Percentiles rank a stretch among this genome's conserved stretches.
Conservation (phyloP, 2,888 invertebrate species). For the Scelioninae gen. 1 region DNA sequence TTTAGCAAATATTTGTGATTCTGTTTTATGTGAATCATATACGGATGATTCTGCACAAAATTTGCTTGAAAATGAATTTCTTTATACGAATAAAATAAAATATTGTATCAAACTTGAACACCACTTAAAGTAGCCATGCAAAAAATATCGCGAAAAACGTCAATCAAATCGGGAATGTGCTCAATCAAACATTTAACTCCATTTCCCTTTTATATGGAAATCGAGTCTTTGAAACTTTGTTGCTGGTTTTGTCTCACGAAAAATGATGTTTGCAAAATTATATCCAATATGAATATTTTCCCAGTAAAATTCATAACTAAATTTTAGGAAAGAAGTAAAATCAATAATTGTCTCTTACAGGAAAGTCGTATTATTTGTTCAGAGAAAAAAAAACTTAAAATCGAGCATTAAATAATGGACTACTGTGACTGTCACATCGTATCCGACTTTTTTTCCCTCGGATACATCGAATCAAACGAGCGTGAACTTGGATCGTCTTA, state of each 20-base stretch:
- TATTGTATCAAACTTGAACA: neutral
- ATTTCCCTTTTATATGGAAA: too few species aligned
- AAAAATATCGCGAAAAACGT: neutral
- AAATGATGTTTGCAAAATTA: too few species aligned
- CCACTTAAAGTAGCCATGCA: neutral
- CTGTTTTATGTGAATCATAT: conserved; percentile 8
- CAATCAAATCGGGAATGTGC: neutral
- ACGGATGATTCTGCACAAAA: conserved; percentile 3
- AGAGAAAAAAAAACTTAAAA: conserved; percentile 5
- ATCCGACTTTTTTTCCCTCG: neutral
- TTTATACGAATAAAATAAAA: conserved; percentile 2
- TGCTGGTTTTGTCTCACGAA: too few species aligned
- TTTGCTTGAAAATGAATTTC: neutral
- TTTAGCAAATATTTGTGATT: conserved; percentile 9
- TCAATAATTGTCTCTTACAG: too few species aligned
- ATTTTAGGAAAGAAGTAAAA: too few species aligned
- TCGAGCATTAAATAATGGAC: neutral
- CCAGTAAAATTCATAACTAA: neutral
- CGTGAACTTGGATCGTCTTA: conserved; percentile 46
- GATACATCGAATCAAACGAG: conserved; percentile 32
- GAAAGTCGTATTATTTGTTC: neutral
- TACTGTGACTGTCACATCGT: neutral
- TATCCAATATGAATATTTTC: neutral
- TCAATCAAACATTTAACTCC: neutral
- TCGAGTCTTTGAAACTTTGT: too few species aligned